These are phyloP conservation scores for Oreochromis aureus DNA, from an alignment of 2,113 vertebrate species.

Conservation along the genomic window DNA sequence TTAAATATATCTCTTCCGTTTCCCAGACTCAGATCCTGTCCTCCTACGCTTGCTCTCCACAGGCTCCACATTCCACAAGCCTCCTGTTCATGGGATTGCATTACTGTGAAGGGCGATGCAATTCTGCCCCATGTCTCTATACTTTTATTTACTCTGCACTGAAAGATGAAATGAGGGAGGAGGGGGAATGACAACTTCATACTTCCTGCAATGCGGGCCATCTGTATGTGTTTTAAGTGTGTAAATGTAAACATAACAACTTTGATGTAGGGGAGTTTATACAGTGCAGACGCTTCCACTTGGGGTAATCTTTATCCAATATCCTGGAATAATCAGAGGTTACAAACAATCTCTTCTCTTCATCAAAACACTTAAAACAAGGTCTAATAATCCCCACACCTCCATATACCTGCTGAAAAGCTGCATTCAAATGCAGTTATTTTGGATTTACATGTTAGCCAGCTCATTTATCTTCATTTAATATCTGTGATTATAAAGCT, in stretches of 20 bases:
- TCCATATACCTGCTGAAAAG: background rate
- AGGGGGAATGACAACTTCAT: slow-evolving; percentile 13
- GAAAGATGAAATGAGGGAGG: slow-evolving; percentile 28
- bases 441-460: background rate
- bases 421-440: background rate
- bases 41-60: slow-evolving; percentile 39
- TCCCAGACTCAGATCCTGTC: slow-evolving; percentile 25
- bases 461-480: slow-evolving; percentile 2
- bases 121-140: slow-evolving; percentile 29
- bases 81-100: slow-evolving; percentile 22
- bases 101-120: slow-evolving; percentile 20
- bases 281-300: slow-evolving; percentile 38
- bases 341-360: slow-evolving; percentile 58
- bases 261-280: slow-evolving; percentile 55
- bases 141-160: slow-evolving; percentile 44
- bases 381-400: slow-evolving; percentile 13
- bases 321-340: slow-evolving; percentile 40
- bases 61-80: slow-evolving; percentile 50
- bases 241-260: slow-evolving; percentile 43
- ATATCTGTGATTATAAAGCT: slow-evolving; percentile 12
- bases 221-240: slow-evolving; percentile 16
- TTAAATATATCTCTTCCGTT: slow-evolving; percentile 41
- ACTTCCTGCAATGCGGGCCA: slow-evolving; percentile 47
- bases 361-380: slow-evolving; percentile 7
- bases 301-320: slow-evolving; percentile 38